These are phyloP conservation scores for Heliconius aoede DNA, from an alignment of 2,888 invertebrate species.

Conservation along the genomic window DNA sequence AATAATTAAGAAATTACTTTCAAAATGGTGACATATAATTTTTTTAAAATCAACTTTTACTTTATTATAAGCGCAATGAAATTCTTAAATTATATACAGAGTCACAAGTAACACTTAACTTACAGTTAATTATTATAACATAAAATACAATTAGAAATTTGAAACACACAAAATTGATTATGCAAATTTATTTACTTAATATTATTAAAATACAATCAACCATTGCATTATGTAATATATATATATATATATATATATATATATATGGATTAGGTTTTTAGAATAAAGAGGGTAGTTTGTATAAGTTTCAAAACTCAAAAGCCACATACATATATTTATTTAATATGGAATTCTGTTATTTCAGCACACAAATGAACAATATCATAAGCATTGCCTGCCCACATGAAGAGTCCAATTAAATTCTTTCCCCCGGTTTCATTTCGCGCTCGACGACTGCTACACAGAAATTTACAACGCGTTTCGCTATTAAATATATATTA, in stretches of 20 bases:
- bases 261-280: no score
- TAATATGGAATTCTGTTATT: not conserved
- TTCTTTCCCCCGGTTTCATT: constrained; percentile 35
- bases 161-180: no score
- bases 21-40: not conserved
- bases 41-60: not conserved
- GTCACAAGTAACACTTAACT: no score
- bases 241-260: no score
- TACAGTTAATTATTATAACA: not conserved
- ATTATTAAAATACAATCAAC: no score
- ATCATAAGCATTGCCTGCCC: constrained; percentile 13
- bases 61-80: not conserved
- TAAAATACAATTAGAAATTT: not conserved
- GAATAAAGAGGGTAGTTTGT: no score
- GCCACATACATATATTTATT: no score
- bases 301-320: not conserved
- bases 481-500: no score
- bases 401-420: constrained; percentile 36
- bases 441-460: constrained; percentile 26
- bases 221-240: no score
- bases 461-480: constrained; percentile 16
- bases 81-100: no score
- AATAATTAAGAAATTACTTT: not conserved
- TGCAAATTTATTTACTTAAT: no score
- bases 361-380: constrained; percentile 18